Conservation (phyloP, 1,140 invertebrate species). For the Drosophila subobscura region DNA sequence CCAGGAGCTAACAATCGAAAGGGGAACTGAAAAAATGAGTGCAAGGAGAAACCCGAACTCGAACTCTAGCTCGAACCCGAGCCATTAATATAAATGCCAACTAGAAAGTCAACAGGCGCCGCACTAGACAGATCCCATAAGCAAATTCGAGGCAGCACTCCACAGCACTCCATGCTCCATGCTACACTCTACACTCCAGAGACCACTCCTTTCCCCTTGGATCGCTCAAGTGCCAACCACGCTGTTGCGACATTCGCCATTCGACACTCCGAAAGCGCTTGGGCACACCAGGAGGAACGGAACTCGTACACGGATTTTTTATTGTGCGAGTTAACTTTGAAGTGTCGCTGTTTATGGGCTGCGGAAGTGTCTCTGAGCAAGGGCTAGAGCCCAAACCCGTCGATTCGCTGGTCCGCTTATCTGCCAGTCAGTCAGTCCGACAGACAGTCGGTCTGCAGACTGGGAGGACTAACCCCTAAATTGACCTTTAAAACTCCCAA, state of each 20-base stretch:
- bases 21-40: background rate
- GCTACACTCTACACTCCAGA: background rate
- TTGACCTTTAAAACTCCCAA: conserved; percentile 83
- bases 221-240: conserved; percentile 60
- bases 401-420: conserved; percentile 18
- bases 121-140: conserved; percentile 61
- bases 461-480: conserved; percentile 74
- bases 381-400: background rate
- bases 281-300: background rate
- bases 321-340: conserved; percentile 79
- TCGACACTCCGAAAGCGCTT: conserved; percentile 8
- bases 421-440: conserved; percentile 60
- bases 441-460: background rate
- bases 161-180: background rate
- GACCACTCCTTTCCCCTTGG: no score
- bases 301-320: conserved; percentile 68
- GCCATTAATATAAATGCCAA: conserved; percentile 76
- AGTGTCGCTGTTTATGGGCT: conserved; percentile 71
- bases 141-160: conserved; percentile 48
- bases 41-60: background rate
- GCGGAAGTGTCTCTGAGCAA: conserved; percentile 28
- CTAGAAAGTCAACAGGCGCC: conserved; percentile 72
- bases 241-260: conserved; percentile 5
- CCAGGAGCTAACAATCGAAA: conserved; percentile 31
- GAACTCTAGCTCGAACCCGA: conserved; percentile 25